phyloP scores from a whole-genome alignment of 1,140 invertebrate genomes.

The Diabrotica virgifera region DNA sequence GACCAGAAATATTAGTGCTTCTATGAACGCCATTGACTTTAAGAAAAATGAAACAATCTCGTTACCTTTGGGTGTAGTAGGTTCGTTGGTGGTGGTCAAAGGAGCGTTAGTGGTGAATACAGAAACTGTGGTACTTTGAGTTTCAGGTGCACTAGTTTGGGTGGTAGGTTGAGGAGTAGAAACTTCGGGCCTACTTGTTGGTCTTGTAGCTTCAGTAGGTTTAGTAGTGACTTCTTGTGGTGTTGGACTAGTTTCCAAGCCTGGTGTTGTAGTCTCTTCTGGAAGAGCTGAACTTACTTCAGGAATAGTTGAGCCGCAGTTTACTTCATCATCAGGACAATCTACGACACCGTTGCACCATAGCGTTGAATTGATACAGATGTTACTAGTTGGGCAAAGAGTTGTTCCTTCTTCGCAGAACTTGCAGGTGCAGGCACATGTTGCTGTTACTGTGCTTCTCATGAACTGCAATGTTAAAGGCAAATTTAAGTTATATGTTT shows the following conservation, averaged over 20 bases:
- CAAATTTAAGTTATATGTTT: neutral
- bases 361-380: slow-evolving; percentile 66
- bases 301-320: slow-evolving; percentile 52
- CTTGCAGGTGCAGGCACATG: slow-evolving; percentile 72
- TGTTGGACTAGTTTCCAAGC: too few relatives aligned
- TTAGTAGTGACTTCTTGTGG: too few relatives aligned
- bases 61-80: slow-evolving; percentile 1
- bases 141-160: too few relatives aligned
- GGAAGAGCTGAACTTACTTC: neutral
- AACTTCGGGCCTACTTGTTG: too few relatives aligned
- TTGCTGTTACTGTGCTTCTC: slow-evolving; percentile 51
- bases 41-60: too few relatives aligned
- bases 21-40: neutral
- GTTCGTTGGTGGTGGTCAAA: too few relatives aligned
- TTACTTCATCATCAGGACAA: slow-evolving; percentile 79
- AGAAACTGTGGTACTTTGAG: too few relatives aligned
- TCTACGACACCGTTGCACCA: slow-evolving; percentile 84
- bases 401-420: slow-evolving; percentile 62
- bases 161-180: too few relatives aligned
- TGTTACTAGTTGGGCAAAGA: slow-evolving; percentile 70
- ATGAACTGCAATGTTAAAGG: slow-evolving; percentile 43
- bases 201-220: too few relatives aligned
- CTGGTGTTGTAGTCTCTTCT: neutral
- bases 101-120: too few relatives aligned
- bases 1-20: slow-evolving; percentile 6